Percentiles rank a stretch among this genome's conserved stretches.
Conservation (phyloP, 2,113 vertebrate genomes). For the Maccullochella peelii region DNA sequence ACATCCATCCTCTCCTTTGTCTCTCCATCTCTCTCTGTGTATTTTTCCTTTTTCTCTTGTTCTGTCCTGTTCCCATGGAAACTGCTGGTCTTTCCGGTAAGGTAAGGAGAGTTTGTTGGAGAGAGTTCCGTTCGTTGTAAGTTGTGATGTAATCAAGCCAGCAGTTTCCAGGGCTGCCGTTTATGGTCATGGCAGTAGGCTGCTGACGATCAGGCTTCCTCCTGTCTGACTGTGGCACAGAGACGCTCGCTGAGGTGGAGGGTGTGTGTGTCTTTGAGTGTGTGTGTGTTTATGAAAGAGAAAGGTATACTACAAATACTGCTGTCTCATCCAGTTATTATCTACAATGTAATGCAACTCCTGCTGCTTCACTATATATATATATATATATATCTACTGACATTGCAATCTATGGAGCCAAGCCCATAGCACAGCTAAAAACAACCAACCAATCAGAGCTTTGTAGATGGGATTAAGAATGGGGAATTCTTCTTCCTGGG, state of each 20-base stretch:
- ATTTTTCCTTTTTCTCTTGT: conserved; percentile 44
- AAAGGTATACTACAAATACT: conserved; percentile 21
- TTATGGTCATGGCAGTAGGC: conserved; percentile 68
- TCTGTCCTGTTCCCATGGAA: conserved; percentile 82
- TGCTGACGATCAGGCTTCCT: conserved; percentile 54
- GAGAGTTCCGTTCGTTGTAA: conserved; percentile 63
- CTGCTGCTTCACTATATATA: conserved; percentile 8
- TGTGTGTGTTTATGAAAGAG: background rate
- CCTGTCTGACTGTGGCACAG: conserved; percentile 22
- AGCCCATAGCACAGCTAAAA: too few relatives aligned
- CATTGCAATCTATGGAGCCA: too few relatives aligned
- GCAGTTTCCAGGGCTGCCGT: conserved; percentile 63
- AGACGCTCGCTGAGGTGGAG: conserved; percentile 11
- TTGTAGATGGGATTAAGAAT: too few relatives aligned
- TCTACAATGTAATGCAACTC: background rate
- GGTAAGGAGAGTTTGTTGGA: conserved; percentile 69
- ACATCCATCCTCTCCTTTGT: conserved; percentile 52
- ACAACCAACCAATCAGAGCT: too few relatives aligned
- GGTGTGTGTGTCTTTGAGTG: conserved; percentile 8
- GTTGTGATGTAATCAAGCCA: conserved; percentile 75
- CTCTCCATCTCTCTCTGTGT: conserved; percentile 46
- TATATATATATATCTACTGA: too few relatives aligned
- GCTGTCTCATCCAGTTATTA: conserved; percentile 33
- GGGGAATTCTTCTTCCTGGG: too few relatives aligned
- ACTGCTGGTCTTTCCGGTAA: conserved; percentile 77